A percentile compares a stretch with the other conserved stretches of the same genome.
phyloP scores from a whole-genome alignment of 1,140 invertebrate species.

The Ctenoplectra terminalis region DNA sequence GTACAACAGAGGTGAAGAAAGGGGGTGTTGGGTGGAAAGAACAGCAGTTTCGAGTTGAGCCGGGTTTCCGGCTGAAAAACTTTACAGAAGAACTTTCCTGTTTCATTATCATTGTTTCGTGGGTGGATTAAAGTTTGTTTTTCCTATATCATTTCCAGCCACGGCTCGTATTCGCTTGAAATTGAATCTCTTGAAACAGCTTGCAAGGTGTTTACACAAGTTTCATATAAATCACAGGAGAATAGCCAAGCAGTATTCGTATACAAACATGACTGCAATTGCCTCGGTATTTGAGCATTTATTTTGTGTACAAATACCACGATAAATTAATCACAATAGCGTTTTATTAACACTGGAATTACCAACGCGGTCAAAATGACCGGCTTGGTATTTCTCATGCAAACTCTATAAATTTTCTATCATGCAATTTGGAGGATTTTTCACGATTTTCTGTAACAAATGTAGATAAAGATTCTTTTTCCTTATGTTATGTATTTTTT shows the following conservation, averaged over 20 bases:
- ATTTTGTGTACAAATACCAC: neutral
- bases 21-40: neutral
- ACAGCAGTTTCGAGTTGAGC: constrained; percentile 8
- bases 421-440: no score
- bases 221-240: neutral
- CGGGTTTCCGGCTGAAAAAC: constrained; percentile 20
- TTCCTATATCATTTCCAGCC: constrained; percentile 11
- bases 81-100: constrained; percentile 7
- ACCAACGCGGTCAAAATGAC: no score
- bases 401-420: no score
- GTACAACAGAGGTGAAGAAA: neutral
- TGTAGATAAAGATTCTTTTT: no score
- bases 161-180: neutral
- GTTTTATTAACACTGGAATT: neutral
- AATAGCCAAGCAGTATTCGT: no score
- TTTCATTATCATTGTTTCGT: constrained; percentile 35
- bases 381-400: no score
- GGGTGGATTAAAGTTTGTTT: constrained; percentile 21
- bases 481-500: no score
- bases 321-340: neutral
- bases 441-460: no score
- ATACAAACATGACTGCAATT: no score
- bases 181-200: neutral
- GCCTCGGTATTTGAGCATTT: no score
- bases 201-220: neutral